Base-by-base conservation (phyloP, 2,113 vertebrate species). In the Tetrao urogallus region DNA sequence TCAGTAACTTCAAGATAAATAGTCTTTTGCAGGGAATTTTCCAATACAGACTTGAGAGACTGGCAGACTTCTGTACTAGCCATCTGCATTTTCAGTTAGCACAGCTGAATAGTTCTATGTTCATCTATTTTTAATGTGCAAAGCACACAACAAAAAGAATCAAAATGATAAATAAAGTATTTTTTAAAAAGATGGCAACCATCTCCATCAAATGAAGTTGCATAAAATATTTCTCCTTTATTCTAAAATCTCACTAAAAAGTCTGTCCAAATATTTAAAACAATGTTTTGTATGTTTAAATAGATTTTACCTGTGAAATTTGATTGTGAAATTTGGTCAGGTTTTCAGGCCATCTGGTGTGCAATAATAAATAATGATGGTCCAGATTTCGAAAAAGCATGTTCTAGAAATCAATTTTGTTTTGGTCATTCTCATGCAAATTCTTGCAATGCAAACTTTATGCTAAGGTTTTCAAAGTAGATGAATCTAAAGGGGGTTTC, bases 101-200 rank as follows among this genome's bases (percentile, higher is more conserved):
- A 91, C 67, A 87, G 63, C n/a, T 89, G 74, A 86, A 82, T 66
- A 66, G 66, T 42, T 92, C 67, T 93, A 71, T 92, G 45, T 82
- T 93, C 75, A 89, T 95, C 56, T 91, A 87, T 85, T 93, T 93
- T 91, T 91, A 77, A 95, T 50, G 60, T 80, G 71, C 28, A 6
- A 85, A 95, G 72, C 63, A 87, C 78, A 91, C 52, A 70, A 93
- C 45, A 66, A 73, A 82, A 87, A 70, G 30, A 75, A 96, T 73
- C 38, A 85, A 82, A 94, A 79, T 0, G 0, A 66, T 76, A 92
- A 94, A 66, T 76, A 92, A 94, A 28, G 16, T 54, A 82, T 32
- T 76, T 36, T 73, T 70, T 76, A 19, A 43, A 91, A 88, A 83
- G 36, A 15, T 38, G 77, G 34, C 90, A 71, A 85, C 65, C 30